Evolutionary conservation across 2,113 vertebrate species (phyloP).

Genomic region (Vidua chalybeata): DNA sequence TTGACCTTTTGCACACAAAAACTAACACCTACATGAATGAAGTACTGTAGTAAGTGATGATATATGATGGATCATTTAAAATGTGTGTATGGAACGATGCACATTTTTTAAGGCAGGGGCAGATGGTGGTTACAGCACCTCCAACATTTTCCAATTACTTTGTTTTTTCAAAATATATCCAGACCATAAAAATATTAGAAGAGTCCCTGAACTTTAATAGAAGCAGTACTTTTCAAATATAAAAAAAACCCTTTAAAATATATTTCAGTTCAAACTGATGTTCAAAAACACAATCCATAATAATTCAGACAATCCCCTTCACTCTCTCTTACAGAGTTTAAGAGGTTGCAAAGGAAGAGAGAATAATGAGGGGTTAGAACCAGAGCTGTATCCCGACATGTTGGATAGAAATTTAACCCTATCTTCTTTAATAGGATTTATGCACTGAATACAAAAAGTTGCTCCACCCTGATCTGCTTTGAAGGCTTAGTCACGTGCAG

Average conservation of each 20-base stretch:
- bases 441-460: not conserved
- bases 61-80: constrained; percentile 60
- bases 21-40: constrained; percentile 60
- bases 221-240: not conserved
- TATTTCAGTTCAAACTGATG: not conserved
- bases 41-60: constrained; percentile 66
- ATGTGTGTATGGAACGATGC: constrained; percentile 14
- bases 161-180: constrained; percentile 47
- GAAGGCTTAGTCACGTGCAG: not conserved
- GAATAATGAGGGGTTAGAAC: not conserved
- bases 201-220: not conserved
- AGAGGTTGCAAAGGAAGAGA: not conserved
- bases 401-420: not conserved
- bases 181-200: constrained; percentile 40
- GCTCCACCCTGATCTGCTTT: not conserved
- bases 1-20: constrained; percentile 55
- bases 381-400: not conserved
- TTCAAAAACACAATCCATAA: not conserved
- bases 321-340: not conserved
- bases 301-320: not conserved
- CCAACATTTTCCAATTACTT: constrained; percentile 59
- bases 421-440: not conserved
- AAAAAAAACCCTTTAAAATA: not conserved
- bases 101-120: constrained; percentile 49
- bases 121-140: constrained; percentile 34